Evolutionary conservation across 2,797 vertebrate species (phyloP).

Genomic region (Mergus octosetaceus): DNA sequence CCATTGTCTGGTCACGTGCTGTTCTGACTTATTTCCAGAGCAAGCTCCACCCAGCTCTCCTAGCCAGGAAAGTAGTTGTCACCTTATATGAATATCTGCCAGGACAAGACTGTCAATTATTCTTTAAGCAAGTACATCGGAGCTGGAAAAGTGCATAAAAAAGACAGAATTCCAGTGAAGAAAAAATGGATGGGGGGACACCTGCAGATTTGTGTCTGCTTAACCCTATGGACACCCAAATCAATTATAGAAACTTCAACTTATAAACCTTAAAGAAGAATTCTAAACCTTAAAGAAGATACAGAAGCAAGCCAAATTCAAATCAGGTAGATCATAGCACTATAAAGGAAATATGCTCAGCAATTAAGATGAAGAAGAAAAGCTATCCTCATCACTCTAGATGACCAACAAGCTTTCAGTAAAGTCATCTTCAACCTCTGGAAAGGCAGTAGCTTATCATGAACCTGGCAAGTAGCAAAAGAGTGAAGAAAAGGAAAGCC

Average conservation of each 20-base stretch:
- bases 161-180: background rate
- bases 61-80: slow-evolving; percentile 28
- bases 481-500: background rate
- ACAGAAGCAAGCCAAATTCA: background rate
- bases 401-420: background rate
- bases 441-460: background rate
- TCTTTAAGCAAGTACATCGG: background rate
- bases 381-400: background rate
- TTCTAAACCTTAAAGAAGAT: background rate
- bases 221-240: background rate
- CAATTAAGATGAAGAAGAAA: background rate
- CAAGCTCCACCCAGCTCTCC: slow-evolving; percentile 4
- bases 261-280: background rate
- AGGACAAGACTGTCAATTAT: background rate
- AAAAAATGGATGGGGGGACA: background rate
- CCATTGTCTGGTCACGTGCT: background rate
- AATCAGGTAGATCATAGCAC: background rate
- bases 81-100: background rate
- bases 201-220: background rate
- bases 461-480: background rate
- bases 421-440: background rate
- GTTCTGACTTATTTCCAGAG: slow-evolving; percentile 27
- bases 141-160: background rate
- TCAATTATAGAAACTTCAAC: background rate
- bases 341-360: background rate